phyloP scores from a whole-genome alignment of 2,888 invertebrate species.

The Leptinotarsa tumamoca region DNA sequence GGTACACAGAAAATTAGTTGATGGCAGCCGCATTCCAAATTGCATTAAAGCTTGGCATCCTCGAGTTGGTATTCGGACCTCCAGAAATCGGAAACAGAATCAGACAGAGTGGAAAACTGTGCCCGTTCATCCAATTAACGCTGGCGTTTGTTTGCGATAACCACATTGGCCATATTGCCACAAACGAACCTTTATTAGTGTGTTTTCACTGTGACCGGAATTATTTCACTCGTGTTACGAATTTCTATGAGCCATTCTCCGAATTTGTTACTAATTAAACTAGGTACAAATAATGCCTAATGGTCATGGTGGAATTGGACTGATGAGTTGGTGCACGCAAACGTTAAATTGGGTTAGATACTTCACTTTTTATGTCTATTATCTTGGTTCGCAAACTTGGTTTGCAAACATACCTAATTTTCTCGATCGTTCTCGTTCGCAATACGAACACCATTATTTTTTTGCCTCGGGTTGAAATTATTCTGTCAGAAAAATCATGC shows the following conservation, averaged over 20 bases:
- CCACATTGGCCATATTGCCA: conserved; percentile 30
- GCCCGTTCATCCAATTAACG: conserved; percentile 41
- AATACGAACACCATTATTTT: too few species aligned
- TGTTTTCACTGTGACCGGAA: conserved; percentile 29
- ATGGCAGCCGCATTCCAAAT: conserved; percentile 34
- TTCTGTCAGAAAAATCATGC: too few species aligned
- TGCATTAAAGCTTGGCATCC: conserved; percentile 34
- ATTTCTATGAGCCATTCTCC: conserved; percentile 18
- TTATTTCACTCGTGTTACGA: conserved; percentile 23
- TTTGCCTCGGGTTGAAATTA: too few species aligned
- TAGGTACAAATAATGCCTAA: conserved; percentile 14
- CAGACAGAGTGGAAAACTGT: conserved; percentile 40
- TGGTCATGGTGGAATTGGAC: conserved; percentile 8
- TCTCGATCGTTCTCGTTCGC: too few species aligned
- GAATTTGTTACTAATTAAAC: conserved; percentile 17
- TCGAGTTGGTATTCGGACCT: conserved; percentile 33
- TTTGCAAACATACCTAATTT: too few species aligned
- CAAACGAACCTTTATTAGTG: conserved; percentile 33
- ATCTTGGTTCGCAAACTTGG: neutral
- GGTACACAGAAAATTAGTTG: conserved; percentile 31
- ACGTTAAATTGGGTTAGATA: neutral
- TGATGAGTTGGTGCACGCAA: neutral
- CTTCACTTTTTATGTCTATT: neutral
- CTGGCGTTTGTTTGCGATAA: conserved; percentile 38
- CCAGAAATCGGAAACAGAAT: conserved; percentile 38